phyloP scores from a whole-genome alignment of 2,797 vertebrate genomes.

The Lagorchestes hirsutus region DNA sequence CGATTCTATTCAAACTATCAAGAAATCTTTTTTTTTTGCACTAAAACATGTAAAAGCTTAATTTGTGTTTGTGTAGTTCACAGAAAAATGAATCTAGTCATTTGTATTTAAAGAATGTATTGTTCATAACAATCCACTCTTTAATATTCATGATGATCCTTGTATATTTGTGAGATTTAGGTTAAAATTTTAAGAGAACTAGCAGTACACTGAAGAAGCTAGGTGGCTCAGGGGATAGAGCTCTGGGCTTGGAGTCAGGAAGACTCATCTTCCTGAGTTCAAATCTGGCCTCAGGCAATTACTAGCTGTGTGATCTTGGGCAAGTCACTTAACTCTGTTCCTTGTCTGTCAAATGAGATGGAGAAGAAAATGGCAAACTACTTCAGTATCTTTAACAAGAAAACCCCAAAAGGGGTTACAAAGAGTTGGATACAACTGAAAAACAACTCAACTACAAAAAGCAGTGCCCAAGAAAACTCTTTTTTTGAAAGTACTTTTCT shows the following conservation, averaged over 20 bases:
- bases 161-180: not conserved
- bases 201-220: not conserved
- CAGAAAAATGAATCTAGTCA: conserved; percentile 1
- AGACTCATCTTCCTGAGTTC: not conserved
- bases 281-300: not conserved
- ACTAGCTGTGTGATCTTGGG: not conserved
- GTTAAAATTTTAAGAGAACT: not conserved
- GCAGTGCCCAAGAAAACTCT: not conserved
- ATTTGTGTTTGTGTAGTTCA: conserved; percentile 8
- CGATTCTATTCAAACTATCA: not conserved
- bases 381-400: not conserved
- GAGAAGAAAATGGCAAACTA: not conserved
- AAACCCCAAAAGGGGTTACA: not conserved
- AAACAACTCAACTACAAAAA: not conserved
- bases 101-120: not conserved
- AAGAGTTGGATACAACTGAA: not conserved
- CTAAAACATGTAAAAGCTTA: conserved; percentile 13
- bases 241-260: not conserved
- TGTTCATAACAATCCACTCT: conserved; percentile 1
- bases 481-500: not conserved
- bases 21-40: conserved; percentile 10
- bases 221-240: not conserved
- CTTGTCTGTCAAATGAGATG: not conserved
- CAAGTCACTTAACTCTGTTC: not conserved
- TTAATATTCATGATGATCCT: not conserved